Evolutionary conservation across 2,113 vertebrate genomes (phyloP), one percentile per base, ranked within the genome.

Genomic region (Scomber japonicus): DNA sequence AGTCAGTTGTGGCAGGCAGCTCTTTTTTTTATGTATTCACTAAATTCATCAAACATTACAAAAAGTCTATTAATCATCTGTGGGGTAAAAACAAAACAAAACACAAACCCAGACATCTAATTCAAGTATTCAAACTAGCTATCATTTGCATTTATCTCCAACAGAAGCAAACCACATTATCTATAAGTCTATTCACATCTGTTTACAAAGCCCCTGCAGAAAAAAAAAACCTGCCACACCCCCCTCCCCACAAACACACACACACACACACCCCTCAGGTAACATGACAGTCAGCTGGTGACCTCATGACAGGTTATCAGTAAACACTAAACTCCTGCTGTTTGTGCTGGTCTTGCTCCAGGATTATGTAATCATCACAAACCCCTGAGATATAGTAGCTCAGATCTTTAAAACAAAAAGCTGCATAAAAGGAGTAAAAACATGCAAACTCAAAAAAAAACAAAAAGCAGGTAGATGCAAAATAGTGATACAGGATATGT

Each of bases 251-350:
- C 64, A 3, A 48, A 35, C 31, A 35, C 31, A 35, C n/a, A n/a
- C 31, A 35, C 31, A 35, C 31, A 35, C 31, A 35, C 31, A 3
- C 63, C 66, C 68, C 85, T 53, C 82, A 92, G 87, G 90, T 93
- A 85, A 71, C 78, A 81, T 80, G 79, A 92, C 84, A 88, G 79
- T 87, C 89, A 89, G 89, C 83, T 92, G 90, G 56, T 88, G 68
- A 86, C 86, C 87, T 88, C 81, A 69, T 80, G 66, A 83, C 74
- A 84, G 69, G 71, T 90, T 82, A 77, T 88, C 71, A 71, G 78
- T 80, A 59, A 88, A 89, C 86, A 83, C 31, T 65, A 1, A 63
- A 40, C 71, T 72, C 13, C 60, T 71, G 53, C 35, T 56, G 31
- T 73, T 66, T 62, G 57, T 59, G 31, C 10, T 62, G 11, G 7